phyloP scores from a whole-genome alignment of 2,888 invertebrate genomes.

The Drosophila demipolita region DNA sequence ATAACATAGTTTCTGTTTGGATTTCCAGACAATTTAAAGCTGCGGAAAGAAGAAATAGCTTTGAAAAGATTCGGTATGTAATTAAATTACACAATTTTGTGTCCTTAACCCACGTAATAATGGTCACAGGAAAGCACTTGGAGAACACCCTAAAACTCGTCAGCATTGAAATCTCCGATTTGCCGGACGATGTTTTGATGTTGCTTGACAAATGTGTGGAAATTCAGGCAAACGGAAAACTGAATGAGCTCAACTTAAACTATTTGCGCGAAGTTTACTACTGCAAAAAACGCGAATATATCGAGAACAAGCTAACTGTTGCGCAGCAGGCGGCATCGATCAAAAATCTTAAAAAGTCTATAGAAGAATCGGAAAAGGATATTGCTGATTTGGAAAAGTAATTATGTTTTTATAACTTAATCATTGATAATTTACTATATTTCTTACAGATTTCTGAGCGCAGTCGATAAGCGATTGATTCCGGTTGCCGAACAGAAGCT shows the following conservation, averaged over 20 bases:
- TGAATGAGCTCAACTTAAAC: slow-evolving; percentile 69
- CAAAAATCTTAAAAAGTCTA: slow-evolving; percentile 57
- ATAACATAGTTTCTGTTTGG: not conserved
- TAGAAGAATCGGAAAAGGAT: slow-evolving; percentile 66
- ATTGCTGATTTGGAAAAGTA: slow-evolving; percentile 73
- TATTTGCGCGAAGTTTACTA: slow-evolving; percentile 78
- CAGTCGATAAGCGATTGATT: slow-evolving; percentile 64
- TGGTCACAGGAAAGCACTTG: slow-evolving; percentile 71
- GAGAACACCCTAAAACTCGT: slow-evolving; percentile 76
- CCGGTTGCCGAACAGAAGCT: slow-evolving; percentile 67
- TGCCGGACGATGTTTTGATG: slow-evolving; percentile 73
- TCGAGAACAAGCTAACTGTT: slow-evolving; percentile 62
- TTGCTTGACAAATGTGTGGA: slow-evolving; percentile 75
- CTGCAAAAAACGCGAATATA: slow-evolving; percentile 67
- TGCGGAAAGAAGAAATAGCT: slow-evolving; percentile 61
- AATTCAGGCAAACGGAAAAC: slow-evolving; percentile 67
- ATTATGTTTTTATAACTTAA: not conserved
- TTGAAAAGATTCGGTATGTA: slow-evolving; percentile 61
- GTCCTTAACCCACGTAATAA: not conserved
- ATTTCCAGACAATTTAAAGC: slow-evolving; percentile 65
- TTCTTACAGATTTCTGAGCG: slow-evolving; percentile 63
- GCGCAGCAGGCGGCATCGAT: slow-evolving; percentile 63
- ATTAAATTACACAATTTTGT: not conserved
- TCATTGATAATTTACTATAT: not conserved
- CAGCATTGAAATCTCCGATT: slow-evolving; percentile 77